A percentile compares a stretch with the other conserved stretches of the same genome.
Conservation (phyloP, 2,797 vertebrate genomes). For the Pseudochromis fuscus region DNA sequence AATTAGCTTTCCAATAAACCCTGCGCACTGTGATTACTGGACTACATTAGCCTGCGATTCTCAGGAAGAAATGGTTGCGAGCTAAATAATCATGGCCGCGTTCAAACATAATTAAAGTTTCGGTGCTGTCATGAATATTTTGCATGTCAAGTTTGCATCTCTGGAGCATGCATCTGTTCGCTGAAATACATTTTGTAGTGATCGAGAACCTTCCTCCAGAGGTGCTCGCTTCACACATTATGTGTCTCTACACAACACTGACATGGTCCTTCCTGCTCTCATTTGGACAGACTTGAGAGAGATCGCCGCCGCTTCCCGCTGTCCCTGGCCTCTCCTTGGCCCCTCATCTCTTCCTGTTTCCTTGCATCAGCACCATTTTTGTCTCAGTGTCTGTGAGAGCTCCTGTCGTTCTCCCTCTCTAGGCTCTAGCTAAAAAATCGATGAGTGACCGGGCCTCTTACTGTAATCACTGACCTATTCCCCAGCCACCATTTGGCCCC, state of each 20-base stretch:
- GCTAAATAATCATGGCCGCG: conserved; percentile 43
- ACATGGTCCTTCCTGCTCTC: conserved; percentile 70
- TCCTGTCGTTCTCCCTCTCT: conserved; percentile 53
- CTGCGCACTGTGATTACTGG: conserved; percentile 56
- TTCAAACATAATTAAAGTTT: conserved; percentile 57
- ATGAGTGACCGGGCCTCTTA: conserved; percentile 81
- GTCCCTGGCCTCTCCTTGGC: conserved; percentile 84
- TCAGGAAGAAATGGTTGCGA: conserved; percentile 48
- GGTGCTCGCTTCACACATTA: conserved; percentile 62
- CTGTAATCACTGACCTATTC: conserved; percentile 87
- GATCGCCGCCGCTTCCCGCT: conserved; percentile 52
- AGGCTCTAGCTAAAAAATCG: conserved; percentile 75
- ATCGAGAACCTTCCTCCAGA: conserved; percentile 46
- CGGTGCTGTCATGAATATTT: conserved; percentile 33
- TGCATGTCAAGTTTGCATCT: conserved; percentile 27
- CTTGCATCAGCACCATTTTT: conserved; percentile 79
- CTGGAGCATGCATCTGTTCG: not conserved
- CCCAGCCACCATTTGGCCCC: conserved; percentile 81
- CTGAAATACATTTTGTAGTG: conserved; percentile 17
- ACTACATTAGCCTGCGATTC: conserved; percentile 50
- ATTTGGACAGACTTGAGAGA: conserved; percentile 68
- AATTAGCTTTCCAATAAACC: conserved; percentile 73
- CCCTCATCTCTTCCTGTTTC: conserved; percentile 73
- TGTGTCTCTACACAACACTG: conserved; percentile 53
- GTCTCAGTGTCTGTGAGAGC: conserved; percentile 67